Conservation (phyloP, 1,140 invertebrate species). For the Delia radicum region DNA sequence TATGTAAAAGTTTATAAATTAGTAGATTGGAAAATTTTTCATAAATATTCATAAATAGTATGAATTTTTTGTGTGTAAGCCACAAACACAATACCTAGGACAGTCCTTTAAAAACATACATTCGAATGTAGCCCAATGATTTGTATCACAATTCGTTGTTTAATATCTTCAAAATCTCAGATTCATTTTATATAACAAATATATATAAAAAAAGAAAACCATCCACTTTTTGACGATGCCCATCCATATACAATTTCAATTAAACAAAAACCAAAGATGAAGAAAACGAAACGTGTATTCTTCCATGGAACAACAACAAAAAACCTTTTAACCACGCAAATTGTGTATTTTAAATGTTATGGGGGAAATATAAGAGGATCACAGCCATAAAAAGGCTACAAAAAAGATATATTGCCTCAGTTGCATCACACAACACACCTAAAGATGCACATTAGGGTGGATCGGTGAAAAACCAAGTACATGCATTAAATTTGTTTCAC, state of each 20-base stretch:
- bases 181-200: background rate
- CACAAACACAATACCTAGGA: background rate
- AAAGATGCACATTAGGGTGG: no score
- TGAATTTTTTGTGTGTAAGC: no score
- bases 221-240: background rate
- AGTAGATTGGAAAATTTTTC: no score
- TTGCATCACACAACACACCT: constrained; percentile 9
- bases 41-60: no score
- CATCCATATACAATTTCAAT: background rate
- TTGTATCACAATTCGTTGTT: background rate
- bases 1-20: no score
- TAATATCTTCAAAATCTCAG: background rate
- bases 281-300: background rate
- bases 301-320: background rate
- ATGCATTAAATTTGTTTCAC: no score
- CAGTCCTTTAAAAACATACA: background rate
- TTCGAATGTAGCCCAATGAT: background rate
- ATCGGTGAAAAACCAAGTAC: no score
- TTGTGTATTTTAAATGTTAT: background rate
- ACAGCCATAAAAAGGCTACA: constrained; percentile 23
- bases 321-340: background rate
- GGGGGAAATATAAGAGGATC: constrained; percentile 7
- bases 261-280: background rate
- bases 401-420: constrained; percentile 27
- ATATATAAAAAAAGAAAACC: background rate